phyloP scores from a whole-genome alignment of 2,888 invertebrate genomes.

The Muscina levida region DNA sequence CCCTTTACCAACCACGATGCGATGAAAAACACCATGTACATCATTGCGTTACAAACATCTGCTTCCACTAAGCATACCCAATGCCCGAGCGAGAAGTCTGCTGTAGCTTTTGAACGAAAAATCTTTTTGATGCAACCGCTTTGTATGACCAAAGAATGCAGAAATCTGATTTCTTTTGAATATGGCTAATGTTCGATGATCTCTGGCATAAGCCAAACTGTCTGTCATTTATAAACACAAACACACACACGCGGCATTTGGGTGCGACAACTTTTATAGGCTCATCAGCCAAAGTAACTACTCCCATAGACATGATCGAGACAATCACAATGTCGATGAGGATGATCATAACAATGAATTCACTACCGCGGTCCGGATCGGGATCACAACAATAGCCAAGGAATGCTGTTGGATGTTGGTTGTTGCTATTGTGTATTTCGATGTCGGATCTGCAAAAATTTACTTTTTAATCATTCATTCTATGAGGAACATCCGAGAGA shows the following conservation, averaged over 20 bases:
- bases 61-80: not conserved
- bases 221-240: conserved; percentile 54
- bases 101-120: conserved; percentile 32
- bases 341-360: not conserved
- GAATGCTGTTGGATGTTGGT: not conserved
- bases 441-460: conserved; percentile 44
- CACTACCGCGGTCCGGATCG: too few relatives aligned
- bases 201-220: conserved; percentile 64
- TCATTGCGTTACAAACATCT: not conserved
- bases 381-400: too few relatives aligned
- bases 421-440: conserved; percentile 21
- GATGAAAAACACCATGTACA: too few relatives aligned
- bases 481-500: conserved; percentile 37
- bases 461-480: conserved; percentile 61
- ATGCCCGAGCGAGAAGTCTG: not conserved
- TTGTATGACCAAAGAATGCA: conserved; percentile 50
- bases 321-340: not conserved
- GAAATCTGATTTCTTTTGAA: conserved; percentile 63
- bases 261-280: conserved; percentile 62
- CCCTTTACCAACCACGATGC: too few relatives aligned
- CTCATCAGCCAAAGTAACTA: conserved; percentile 40
- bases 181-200: conserved; percentile 65
- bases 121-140: conserved; percentile 60
- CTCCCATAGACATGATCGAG: not conserved
- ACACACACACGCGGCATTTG: conserved; percentile 25